Conservation (phyloP, 2,888 invertebrate species). For the Ceriagrion tenellum region DNA sequence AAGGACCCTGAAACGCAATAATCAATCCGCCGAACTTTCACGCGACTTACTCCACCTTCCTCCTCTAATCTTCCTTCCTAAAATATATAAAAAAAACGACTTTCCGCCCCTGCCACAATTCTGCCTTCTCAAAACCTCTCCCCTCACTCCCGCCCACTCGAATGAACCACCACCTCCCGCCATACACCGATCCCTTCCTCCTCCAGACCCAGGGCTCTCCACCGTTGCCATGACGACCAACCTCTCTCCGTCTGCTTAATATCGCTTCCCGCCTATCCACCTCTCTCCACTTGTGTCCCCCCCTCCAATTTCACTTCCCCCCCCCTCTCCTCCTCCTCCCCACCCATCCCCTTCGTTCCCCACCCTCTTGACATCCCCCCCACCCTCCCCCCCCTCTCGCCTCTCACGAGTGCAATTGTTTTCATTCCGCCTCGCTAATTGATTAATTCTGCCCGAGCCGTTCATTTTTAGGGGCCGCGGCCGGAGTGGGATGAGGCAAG, state of each 20-base stretch:
- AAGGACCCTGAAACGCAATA: slow-evolving; percentile 53
- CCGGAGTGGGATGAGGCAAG: too few species aligned
- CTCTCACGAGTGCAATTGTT: slow-evolving; percentile 25
- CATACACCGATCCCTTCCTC: neutral
- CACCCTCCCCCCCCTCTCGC: neutral
- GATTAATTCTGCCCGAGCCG: slow-evolving; percentile 54
- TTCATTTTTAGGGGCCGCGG: neutral
- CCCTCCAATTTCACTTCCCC: neutral
- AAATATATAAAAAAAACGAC: too few species aligned
- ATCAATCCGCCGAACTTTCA: slow-evolving; percentile 60
- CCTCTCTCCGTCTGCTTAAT: slow-evolving; percentile 59
- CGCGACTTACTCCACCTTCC: slow-evolving; percentile 10
- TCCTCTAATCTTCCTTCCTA: neutral
- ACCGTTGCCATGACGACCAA: slow-evolving; percentile 48
- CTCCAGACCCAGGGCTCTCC: slow-evolving; percentile 5
- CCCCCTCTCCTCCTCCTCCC: neutral
- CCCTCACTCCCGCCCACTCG: neutral
- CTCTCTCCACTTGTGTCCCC: neutral
- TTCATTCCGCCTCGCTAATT: slow-evolving; percentile 46
- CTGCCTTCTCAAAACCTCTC: neutral
- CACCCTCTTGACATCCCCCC: neutral
- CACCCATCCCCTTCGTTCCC: neutral
- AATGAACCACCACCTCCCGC: neutral
- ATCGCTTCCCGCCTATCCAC: slow-evolving; percentile 46
- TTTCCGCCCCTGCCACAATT: too few species aligned